Evolutionary conservation across 2,797 vertebrate species (phyloP), one percentile per base, ranked within the genome.

Genomic region (Amazona finschi): DNA sequence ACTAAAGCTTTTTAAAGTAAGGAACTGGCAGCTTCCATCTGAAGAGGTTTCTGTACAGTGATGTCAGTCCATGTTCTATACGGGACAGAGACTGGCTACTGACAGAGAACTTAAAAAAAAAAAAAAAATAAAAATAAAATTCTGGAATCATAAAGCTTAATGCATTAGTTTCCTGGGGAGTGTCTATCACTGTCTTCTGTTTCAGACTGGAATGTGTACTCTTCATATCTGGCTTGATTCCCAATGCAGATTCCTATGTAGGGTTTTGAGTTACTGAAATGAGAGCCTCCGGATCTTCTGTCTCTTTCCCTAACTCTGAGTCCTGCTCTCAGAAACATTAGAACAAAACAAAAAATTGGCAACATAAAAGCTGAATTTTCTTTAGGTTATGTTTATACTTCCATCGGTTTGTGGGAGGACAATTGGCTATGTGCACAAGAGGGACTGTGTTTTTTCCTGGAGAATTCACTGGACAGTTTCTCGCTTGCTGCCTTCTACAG

Each of bases 1-100:
- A 82, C 36, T 87, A 50, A 93, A 86, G 39, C 64, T 94, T 90
- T 81, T 89, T 84, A 60, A 87, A 93, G 44, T 65, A 60, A 79
- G 57, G 64, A 82, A 43, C 36, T 66, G 69, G 47, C 67, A 83
- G 60, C 72, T 89, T 71, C 75, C 46, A 17, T 86, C n/a, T 71
- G 41, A 44, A 47, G 47, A 74, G 43, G 16, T 10, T 93, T 95
- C 77, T 72, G 27, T 49, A 39, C 6, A 36, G 19, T 16, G 44
- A 46, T 91, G 39, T 79, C 66, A 81, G 41, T 82, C 64, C 39
- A n/a, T 13, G 22, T 81, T 86, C 41, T 93, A 2, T 82, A 47
- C 89, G 47, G 65, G 76, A 74, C 30, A 74, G 53, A 78, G 30
- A 64, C 21, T 50, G 16, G 7, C 66, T 60, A 78, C 43, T 75